phyloP scores from a whole-genome alignment of 2,113 vertebrate species.

The Hyaena hyaena region DNA sequence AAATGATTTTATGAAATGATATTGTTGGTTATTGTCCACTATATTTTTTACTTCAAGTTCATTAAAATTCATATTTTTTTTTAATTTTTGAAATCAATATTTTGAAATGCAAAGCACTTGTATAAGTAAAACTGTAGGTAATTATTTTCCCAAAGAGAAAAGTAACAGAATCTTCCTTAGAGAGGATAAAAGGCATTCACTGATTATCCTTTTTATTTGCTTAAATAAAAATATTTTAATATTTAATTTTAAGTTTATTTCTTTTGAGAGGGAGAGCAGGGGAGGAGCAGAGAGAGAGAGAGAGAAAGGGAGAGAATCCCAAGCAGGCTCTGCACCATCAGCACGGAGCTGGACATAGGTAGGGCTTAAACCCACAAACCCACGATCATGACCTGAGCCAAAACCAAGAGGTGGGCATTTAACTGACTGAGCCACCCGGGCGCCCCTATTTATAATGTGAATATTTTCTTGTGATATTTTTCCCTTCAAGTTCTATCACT shows the following conservation, averaged over 20 bases:
- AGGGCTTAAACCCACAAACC: no score
- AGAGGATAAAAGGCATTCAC: background rate
- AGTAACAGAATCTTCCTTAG: background rate
- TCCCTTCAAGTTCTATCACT: slow-evolving; percentile 5
- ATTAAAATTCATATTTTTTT: background rate
- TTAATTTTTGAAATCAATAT: background rate
- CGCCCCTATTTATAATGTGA: background rate
- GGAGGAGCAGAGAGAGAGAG: no score
- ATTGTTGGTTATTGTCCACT: background rate
- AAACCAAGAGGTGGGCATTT: no score
- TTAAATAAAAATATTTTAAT: slow-evolving; percentile 47
- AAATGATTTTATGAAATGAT: slow-evolving; percentile 28
- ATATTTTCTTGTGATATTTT: slow-evolving; percentile 40
- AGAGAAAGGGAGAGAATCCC: no score
- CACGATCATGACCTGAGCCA: no score
- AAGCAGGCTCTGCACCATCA: no score
- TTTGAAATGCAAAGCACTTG: slow-evolving; percentile 39
- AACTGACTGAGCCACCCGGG: no score
- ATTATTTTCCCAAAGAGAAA: slow-evolving; percentile 33
- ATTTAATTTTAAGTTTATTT: background rate
- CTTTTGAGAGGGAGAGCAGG: no score
- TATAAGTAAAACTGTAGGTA: background rate
- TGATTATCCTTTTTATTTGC: slow-evolving; percentile 27
- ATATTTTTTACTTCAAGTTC: slow-evolving; percentile 9
- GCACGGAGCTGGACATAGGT: no score